Evolutionary conservation across 2,888 invertebrate genomes (phyloP).

Genomic region (Idaea aversata): DNA sequence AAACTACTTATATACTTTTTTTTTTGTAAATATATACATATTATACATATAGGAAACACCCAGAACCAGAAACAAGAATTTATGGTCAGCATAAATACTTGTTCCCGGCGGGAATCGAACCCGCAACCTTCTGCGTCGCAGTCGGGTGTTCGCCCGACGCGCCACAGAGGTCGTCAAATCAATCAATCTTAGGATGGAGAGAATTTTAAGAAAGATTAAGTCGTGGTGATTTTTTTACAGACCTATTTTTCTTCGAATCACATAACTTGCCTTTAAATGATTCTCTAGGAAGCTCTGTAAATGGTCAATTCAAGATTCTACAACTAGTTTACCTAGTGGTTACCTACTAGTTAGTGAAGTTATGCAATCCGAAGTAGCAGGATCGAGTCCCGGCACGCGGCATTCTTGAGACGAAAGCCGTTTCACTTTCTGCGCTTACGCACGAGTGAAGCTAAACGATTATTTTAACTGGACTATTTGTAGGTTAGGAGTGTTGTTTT

Average conservation of each 20-base stretch:
- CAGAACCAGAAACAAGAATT: too few relatives aligned
- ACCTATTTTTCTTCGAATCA: neutral
- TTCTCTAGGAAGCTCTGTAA: neutral
- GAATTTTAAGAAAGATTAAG: too few relatives aligned
- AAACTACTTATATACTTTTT: too few relatives aligned
- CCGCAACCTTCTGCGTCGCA: too few relatives aligned
- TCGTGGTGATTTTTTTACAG: neutral
- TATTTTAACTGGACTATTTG: conserved; percentile 8
- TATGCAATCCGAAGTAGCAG: conserved; percentile 16
- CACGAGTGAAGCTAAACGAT: conserved; percentile 43
- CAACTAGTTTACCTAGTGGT: neutral
- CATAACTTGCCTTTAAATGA: neutral
- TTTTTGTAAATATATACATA: too few relatives aligned
- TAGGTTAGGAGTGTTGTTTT: conserved; percentile 5
- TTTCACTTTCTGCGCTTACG: conserved; percentile 62
- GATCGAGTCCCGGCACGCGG: conserved; percentile 52
- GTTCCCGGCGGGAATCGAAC: too few relatives aligned
- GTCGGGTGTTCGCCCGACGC: too few relatives aligned
- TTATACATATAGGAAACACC: too few relatives aligned
- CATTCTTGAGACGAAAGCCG: conserved; percentile 65
- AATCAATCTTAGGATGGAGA: too few relatives aligned
- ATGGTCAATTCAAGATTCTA: neutral
- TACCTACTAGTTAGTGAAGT: neutral
- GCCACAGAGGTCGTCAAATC: too few relatives aligned
- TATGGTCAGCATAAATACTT: too few relatives aligned